Percentiles rank a stretch among this genome's conserved stretches.
These are phyloP conservation scores for Phallusia fumigata DNA, from an alignment of 23 tunicate genomes.

Conservation along the genomic window DNA sequence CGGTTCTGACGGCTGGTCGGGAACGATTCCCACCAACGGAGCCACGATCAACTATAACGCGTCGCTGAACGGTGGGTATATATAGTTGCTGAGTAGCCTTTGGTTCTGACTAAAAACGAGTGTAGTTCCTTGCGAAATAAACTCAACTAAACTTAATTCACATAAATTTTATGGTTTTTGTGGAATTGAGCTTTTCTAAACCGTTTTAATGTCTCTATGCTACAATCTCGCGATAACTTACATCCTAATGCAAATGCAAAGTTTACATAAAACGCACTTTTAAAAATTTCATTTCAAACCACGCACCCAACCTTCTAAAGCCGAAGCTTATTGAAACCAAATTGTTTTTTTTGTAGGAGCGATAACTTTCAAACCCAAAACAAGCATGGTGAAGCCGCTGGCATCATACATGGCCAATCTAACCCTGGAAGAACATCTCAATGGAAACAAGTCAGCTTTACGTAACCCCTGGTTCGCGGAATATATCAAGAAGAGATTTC, in stretches of 20 bases:
- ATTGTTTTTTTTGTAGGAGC: constrained; percentile 50
- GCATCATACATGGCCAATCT: constrained; percentile 47
- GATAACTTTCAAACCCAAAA: constrained; percentile 54
- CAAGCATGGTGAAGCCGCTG: not conserved
- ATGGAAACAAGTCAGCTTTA: not conserved
- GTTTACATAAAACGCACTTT: no score
- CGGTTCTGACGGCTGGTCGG: constrained; percentile 71
- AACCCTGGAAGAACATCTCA: constrained; percentile 17
- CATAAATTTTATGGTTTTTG: no score
- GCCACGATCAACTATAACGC: constrained; percentile 9
- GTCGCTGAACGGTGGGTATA: constrained; percentile 27
- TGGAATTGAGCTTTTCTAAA: no score
- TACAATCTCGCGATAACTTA: no score
- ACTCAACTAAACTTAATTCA: no score
- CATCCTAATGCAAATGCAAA: no score
- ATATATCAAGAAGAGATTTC: constrained; percentile 24
- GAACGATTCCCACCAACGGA: constrained; percentile 32
- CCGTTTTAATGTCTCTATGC: no score
- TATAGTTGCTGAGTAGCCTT: not conserved
- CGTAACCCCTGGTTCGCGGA: constrained; percentile 79
- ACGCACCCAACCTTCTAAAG: no score
- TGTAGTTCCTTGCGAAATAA: no score
- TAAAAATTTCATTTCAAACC: no score
- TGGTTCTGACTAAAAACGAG: not conserved
- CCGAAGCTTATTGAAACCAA: no score